Evolutionary conservation across 1,140 invertebrate genomes (phyloP), one percentile per base, ranked within the genome.

Genomic region (Heliconius congener): DNA sequence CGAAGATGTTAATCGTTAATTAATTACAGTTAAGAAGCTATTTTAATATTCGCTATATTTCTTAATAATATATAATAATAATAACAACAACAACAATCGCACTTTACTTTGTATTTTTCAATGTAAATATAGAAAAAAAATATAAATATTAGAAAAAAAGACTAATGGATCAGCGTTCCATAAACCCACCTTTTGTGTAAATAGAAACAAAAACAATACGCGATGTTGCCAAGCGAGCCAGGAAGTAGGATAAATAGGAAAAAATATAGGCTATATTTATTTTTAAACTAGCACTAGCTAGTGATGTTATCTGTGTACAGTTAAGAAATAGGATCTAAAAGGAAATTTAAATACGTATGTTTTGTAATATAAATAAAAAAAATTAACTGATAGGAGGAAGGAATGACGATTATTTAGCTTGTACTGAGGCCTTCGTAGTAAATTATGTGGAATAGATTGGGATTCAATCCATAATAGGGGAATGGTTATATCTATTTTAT

Each of bases 161-260:
- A 3, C 60, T 66, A 23, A 66, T 66, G 60, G 60, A 66, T 66
- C 60, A 66, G 23, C 27, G 60, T 66, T 66, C 60, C 60, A 66
- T 66, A 66, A 66, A 66, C 23, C 27, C 27, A 66, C 60, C 60
- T 66, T 66, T 66, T 66, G 60, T 66, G 4, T 66, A 27, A 27
- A 66, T 66, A 30, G 60, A 66, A 66, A 66, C 60, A 66, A 27
- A 66, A 66, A 66, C 60, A 66, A 66, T 66, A 66, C 27, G 60
- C 60, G 3, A 18, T 66, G 60, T 66, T 16, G 3, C 60, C 60
- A 66, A 66, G 60, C 60, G 60, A 66, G 27, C 60, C n/a, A 30
- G 60, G 60, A 66, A 66, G 23, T 66, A 66, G 60, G 60, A 66
- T 66, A 66, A 66, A 66, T 66, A 66, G 60, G 27, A 66, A 66